Evolutionary conservation across 2,888 invertebrate genomes (phyloP), one percentile per base, ranked within the genome.

Genomic region (Zonitis immaculata): DNA sequence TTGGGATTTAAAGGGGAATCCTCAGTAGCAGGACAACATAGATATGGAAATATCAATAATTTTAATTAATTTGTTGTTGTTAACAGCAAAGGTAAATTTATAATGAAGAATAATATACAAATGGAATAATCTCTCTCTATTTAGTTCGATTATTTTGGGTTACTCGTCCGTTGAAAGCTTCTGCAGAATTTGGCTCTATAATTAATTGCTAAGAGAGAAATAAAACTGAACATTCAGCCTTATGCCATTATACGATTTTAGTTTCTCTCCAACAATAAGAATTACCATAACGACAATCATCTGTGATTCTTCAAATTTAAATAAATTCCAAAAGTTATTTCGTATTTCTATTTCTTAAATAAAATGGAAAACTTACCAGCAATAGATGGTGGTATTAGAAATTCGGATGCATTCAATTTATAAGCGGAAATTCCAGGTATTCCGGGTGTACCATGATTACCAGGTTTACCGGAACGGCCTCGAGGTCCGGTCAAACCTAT

Each of bases 311-410:
- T n/a, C n/a, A n/a, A n/a, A n/a, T n/a, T n/a, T n/a, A n/a, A n/a
- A n/a, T n/a, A n/a, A n/a, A n/a, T n/a, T n/a, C n/a, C n/a, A n/a
- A n/a, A n/a, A n/a, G n/a, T n/a, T n/a, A n/a, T n/a, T n/a, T n/a
- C n/a, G n/a, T n/a, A n/a, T n/a, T n/a, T n/a, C n/a, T n/a, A n/a
- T n/a, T n/a, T n/a, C n/a, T n/a, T n/a, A n/a, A n/a, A n/a, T n/a
- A n/a, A n/a, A n/a, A n/a, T n/a, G n/a, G n/a, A n/a, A 11, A 7
- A 55, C 76, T 75, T 72, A 85, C 88, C 85, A 52, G 88, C 84
- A 68, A 94, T 91, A 28, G 90, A 87, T 27, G 94, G 93, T n/a
- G 92, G 89, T 66, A 93, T 87, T 28, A 92, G 82, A 32, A 91
- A 77, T 58, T 89, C 84, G 50, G 82, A 82, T 43, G 82, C 80